Percentiles rank a stretch among this genome's conserved stretches.
Conservation (phyloP, 2,113 vertebrate species). For the Plectropomus leopardus region DNA sequence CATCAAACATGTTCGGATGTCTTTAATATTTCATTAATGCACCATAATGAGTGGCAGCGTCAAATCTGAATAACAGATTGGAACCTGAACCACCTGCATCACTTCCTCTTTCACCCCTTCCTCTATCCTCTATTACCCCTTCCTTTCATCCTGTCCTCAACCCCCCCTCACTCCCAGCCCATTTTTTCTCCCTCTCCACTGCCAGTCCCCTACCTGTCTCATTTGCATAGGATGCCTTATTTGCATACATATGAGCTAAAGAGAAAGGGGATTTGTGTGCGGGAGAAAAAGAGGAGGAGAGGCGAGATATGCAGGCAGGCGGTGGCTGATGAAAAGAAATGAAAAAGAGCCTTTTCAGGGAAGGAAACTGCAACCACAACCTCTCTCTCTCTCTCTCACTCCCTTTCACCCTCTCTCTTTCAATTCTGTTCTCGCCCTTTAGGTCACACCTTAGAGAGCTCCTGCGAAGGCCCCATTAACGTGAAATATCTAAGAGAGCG, state of each 20-base stretch:
- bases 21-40: not conserved
- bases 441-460: slow-evolving; percentile 74
- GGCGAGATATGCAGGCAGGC: slow-evolving; percentile 70
- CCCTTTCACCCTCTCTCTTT: slow-evolving; percentile 51
- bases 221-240: slow-evolving; percentile 82
- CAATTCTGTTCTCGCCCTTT: slow-evolving; percentile 69
- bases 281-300: slow-evolving; percentile 59
- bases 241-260: slow-evolving; percentile 85
- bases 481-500: slow-evolving; percentile 62
- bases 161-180: slow-evolving; percentile 1
- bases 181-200: slow-evolving; percentile 54
- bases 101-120: slow-evolving; percentile 52
- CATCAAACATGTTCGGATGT: slow-evolving; percentile 8
- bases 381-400: slow-evolving; percentile 25
- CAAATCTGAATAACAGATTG: slow-evolving; percentile 30
- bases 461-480: slow-evolving; percentile 67
- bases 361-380: slow-evolving; percentile 54
- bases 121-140: slow-evolving; percentile 33
- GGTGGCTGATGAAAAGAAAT: slow-evolving; percentile 79
- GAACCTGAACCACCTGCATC: slow-evolving; percentile 24
- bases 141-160: slow-evolving; percentile 41
- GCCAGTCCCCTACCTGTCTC: slow-evolving; percentile 74
- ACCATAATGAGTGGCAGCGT: not conserved
- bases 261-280: slow-evolving; percentile 77
- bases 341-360: slow-evolving; percentile 73